Evolutionary conservation across 2,888 invertebrate genomes (phyloP).

Genomic region (Mythimna lalbum): DNA sequence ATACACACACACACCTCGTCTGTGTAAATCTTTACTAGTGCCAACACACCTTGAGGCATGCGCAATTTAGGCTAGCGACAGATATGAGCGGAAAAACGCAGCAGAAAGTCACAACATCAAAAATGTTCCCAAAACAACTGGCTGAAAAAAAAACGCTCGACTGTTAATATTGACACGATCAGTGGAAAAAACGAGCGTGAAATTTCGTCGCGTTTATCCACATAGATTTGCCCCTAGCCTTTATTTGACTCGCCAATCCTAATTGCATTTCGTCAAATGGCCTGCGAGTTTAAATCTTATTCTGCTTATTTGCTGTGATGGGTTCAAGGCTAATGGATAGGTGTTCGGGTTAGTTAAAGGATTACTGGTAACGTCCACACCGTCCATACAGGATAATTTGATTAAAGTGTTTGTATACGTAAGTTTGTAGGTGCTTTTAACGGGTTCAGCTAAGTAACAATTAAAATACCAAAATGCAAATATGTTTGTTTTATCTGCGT

Average conservation of each 20-base stretch:
- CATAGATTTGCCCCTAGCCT: neutral
- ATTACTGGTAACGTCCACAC: neutral
- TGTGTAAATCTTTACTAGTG: conserved; percentile 9
- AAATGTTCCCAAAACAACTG: neutral
- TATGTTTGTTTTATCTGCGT: too few species aligned
- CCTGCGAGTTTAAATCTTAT: conserved; percentile 27
- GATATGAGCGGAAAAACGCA: neutral
- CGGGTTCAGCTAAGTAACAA: neutral
- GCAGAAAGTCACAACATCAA: neutral
- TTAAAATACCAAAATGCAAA: too few species aligned
- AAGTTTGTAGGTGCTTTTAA: neutral
- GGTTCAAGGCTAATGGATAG: conserved; percentile 9
- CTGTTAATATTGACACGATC: neutral
- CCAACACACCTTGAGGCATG: neutral
- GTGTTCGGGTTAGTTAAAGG: neutral
- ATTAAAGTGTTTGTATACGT: too few species aligned
- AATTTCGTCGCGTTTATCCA: neutral
- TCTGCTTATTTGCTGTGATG: conserved; percentile 11
- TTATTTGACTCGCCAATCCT: neutral
- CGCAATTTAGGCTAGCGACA: neutral
- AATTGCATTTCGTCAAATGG: conserved; percentile 7
- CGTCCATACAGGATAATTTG: neutral
- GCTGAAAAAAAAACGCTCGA: neutral
- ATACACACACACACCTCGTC: conserved; percentile 17
- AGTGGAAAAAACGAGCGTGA: neutral